phyloP scores from a whole-genome alignment of 2,113 vertebrate species.

The Lipotes vexillifer region DNA sequence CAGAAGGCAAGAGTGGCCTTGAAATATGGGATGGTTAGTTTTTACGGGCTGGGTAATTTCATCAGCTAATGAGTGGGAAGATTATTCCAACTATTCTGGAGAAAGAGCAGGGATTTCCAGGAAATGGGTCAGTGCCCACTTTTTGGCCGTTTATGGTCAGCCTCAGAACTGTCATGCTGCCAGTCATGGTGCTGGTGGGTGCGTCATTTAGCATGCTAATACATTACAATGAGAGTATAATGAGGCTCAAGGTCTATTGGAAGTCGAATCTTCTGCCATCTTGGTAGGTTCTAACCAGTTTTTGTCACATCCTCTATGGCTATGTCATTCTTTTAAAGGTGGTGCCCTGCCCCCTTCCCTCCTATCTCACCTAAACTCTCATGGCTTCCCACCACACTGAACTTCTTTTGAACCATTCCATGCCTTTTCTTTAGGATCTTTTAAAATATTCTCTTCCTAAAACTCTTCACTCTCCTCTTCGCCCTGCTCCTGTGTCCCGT shows the following conservation, averaged over 20 bases:
- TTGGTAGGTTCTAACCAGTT: not conserved
- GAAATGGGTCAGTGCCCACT: not conserved
- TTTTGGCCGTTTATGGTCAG: not conserved
- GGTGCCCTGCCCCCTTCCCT: not conserved
- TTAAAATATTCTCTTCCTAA: not conserved
- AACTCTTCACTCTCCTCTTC: not conserved
- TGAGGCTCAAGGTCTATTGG: not conserved
- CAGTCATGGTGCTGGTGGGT: not conserved
- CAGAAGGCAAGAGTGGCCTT: not conserved
- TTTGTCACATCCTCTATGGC: not conserved
- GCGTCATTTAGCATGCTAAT: not conserved
- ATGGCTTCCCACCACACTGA: not conserved
- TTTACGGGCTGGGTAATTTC: not conserved
- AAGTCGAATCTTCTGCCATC: not conserved
- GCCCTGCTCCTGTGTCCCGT: accelerated
- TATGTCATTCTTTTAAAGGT: not conserved
- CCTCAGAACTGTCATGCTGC: not conserved
- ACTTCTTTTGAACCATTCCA: not conserved
- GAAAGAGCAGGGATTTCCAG: not conserved
- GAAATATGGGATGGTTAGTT: not conserved
- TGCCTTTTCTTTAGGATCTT: not conserved
- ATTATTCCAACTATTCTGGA: not conserved
- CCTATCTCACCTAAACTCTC: not conserved
- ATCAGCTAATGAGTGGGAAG: not conserved
- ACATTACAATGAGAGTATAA: not conserved